These are phyloP conservation scores for Prochilodus magdalenae DNA, from an alignment of 2,113 vertebrate genomes.

Conservation along the genomic window DNA sequence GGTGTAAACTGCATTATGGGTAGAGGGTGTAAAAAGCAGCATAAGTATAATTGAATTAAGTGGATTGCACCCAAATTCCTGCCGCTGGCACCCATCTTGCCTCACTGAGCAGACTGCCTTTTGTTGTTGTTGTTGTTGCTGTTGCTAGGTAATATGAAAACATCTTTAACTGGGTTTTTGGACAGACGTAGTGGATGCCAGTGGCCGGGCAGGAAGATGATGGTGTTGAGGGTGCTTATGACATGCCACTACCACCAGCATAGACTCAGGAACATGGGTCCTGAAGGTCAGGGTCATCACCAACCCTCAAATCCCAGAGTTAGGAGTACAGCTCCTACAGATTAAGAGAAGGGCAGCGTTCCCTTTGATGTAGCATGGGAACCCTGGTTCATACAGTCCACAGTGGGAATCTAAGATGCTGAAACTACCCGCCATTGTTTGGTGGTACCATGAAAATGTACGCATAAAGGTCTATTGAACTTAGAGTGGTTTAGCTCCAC, in stretches of 20 bases:
- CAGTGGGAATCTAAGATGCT: no score
- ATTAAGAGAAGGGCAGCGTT: no score
- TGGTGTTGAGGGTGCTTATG: no score
- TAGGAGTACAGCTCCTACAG: no score
- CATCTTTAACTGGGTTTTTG: background rate
- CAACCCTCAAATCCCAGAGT: no score
- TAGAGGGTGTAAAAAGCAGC: conserved; percentile 1
- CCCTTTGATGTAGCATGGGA: no score
- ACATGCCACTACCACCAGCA: background rate
- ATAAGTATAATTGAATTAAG: background rate
- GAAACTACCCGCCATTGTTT: no score
- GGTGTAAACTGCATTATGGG: background rate
- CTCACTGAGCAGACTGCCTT: background rate
- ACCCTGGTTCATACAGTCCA: no score
- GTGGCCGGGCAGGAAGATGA: background rate
- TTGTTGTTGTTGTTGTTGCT: background rate
- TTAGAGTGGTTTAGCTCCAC: no score
- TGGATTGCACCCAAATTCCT: background rate
- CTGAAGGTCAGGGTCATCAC: background rate
- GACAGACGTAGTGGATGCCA: background rate
- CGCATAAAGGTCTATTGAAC: no score
- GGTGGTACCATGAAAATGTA: no score
- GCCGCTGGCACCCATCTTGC: background rate
- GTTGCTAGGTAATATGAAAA: background rate
- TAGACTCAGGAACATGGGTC: background rate